phyloP scores from a whole-genome alignment of 2,797 vertebrate species.

The Melopsittacus undulatus region DNA sequence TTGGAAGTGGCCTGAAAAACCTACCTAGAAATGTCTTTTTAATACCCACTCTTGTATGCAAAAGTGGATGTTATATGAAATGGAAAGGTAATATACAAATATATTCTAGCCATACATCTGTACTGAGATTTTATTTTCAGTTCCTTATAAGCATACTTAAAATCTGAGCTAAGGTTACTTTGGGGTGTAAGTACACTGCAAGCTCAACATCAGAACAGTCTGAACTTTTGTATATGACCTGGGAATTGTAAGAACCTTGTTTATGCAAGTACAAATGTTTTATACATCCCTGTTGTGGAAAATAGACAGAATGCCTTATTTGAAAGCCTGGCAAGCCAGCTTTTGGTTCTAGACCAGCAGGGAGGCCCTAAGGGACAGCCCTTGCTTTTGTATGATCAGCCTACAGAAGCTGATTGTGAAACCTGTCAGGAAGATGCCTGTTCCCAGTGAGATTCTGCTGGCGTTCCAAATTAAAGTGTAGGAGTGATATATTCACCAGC shows the following conservation, averaged over 20 bases:
- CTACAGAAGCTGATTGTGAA: constrained; percentile 17
- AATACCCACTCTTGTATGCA: neutral
- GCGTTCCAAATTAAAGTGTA: constrained; percentile 40
- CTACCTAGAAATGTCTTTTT: neutral
- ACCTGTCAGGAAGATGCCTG: constrained; percentile 45
- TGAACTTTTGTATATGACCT: neutral
- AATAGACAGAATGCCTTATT: neutral
- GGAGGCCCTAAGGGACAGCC: constrained; percentile 7
- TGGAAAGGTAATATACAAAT: neutral
- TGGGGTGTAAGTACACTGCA: neutral
- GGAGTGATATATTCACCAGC: constrained; percentile 35
- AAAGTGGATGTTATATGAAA: neutral
- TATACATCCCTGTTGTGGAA: neutral
- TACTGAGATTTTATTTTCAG: neutral
- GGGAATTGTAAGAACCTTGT: neutral
- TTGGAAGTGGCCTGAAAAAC: neutral
- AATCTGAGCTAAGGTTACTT: neutral
- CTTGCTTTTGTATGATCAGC: constrained; percentile 26
- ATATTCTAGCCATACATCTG: neutral
- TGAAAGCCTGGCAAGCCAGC: constrained; percentile 3
- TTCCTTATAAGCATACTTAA: neutral
- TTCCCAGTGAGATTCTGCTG: neutral
- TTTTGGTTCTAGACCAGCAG: constrained; percentile 39
- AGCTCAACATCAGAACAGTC: neutral
- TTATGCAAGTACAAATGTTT: neutral